These are phyloP conservation scores for Planiliza haematocheilus DNA, from an alignment of 2,113 vertebrate species.

Conservation along the genomic window DNA sequence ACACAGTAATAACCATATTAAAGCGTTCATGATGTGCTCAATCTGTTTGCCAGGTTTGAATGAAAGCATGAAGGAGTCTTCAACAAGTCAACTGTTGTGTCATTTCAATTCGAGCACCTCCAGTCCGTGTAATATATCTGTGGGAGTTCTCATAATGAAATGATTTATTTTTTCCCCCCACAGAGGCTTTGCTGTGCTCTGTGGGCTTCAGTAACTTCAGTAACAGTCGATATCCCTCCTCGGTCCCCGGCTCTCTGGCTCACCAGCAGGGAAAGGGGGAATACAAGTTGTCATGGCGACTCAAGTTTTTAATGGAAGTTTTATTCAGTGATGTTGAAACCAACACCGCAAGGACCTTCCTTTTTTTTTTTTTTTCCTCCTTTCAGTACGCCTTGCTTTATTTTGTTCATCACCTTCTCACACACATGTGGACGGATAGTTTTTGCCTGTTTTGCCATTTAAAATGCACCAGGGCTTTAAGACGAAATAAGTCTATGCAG, in stretches of 20 bases:
- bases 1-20: too few species aligned
- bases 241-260: neutral
- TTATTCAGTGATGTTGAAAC: conserved; percentile 29
- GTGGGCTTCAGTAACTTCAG: conserved; percentile 15
- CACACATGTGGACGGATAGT: neutral
- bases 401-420: neutral
- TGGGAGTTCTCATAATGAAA: conserved; percentile 47
- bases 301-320: conserved; percentile 40
- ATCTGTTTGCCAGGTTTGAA: neutral
- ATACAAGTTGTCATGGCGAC: conserved; percentile 56
- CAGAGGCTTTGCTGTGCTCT: conserved; percentile 28
- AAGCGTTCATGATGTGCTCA: too few species aligned
- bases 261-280: neutral
- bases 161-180: conserved; percentile 18
- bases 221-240: conserved; percentile 17
- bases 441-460: too few species aligned
- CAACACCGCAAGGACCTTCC: neutral
- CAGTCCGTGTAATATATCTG: conserved; percentile 10
- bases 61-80: neutral
- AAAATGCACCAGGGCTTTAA: neutral
- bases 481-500: too few species aligned
- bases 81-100: conserved; percentile 19
- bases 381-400: neutral
- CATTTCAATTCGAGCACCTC: conserved; percentile 31
- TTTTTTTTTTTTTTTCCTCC: neutral